Evolutionary conservation across 1,140 invertebrate genomes (phyloP).

Genomic region (Pogonus chalceus): DNA sequence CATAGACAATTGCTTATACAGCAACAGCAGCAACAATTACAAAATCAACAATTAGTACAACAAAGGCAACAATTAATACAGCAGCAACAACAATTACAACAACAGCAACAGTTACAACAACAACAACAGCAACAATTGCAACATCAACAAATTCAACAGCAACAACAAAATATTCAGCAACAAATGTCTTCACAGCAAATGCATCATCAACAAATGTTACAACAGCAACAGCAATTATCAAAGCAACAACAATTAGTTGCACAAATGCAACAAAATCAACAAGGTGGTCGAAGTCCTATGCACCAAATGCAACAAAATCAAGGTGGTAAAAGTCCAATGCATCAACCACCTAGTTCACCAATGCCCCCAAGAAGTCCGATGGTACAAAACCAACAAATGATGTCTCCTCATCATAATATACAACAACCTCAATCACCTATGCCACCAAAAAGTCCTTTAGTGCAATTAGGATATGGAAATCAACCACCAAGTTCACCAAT

Average conservation of each 20-base stretch:
- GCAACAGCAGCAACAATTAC: slow-evolving; percentile 24
- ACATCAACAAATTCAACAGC: slow-evolving; percentile 41
- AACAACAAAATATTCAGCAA: slow-evolving; percentile 40
- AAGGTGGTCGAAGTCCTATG: slow-evolving; percentile 23
- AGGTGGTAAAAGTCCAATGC: slow-evolving; percentile 29
- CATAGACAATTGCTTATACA: slow-evolving; percentile 35
- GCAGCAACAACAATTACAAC: slow-evolving; percentile 27
- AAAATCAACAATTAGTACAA: slow-evolving; percentile 11
- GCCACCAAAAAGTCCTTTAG: slow-evolving; percentile 29
- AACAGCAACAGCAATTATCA: slow-evolving; percentile 41
- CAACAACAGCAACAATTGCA: slow-evolving; percentile 42
- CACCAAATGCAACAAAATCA: slow-evolving; percentile 35
- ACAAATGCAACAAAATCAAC: slow-evolving; percentile 37
- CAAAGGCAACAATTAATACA: slow-evolving; percentile 27
- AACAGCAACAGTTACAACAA: slow-evolving; percentile 36
- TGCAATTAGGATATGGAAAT: slow-evolving; percentile 29
- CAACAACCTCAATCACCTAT: slow-evolving; percentile 42
- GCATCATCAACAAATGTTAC: slow-evolving; percentile 42
- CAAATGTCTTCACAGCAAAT: slow-evolving; percentile 43
- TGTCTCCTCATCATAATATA: slow-evolving; percentile 44
- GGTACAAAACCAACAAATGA: slow-evolving; percentile 37
- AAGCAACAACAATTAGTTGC: slow-evolving; percentile 38
- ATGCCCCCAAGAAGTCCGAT: slow-evolving; percentile 40
- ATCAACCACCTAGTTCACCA: slow-evolving; percentile 40
- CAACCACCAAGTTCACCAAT: slow-evolving; percentile 55